Percentiles rank a stretch among this genome's conserved stretches.
These are phyloP conservation scores for Parotia lawesii DNA, from an alignment of 2,113 vertebrate genomes.

Conservation along the genomic window DNA sequence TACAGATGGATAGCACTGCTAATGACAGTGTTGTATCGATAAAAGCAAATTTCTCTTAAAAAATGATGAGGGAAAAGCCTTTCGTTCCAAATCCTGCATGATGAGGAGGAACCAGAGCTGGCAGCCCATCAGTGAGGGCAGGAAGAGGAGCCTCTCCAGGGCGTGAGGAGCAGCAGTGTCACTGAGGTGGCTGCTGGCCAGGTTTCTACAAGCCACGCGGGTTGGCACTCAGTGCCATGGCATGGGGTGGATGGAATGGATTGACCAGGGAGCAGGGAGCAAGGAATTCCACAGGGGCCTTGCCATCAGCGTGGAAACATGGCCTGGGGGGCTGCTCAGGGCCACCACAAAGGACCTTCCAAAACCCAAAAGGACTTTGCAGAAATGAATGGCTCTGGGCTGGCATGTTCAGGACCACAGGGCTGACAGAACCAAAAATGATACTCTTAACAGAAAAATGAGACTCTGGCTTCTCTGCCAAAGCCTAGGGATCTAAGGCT, in stretches of 20 bases:
- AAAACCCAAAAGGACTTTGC: not conserved
- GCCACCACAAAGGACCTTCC: not conserved
- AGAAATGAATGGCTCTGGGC: not conserved
- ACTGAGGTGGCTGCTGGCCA: not conserved
- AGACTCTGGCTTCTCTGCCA: not conserved
- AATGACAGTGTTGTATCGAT: not conserved
- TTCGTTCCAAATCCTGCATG: not conserved
- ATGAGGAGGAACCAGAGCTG: not conserved
- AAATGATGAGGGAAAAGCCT: not conserved
- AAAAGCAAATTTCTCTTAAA: not conserved
- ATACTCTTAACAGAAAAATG: constrained; percentile 25
- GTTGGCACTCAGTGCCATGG: not conserved
- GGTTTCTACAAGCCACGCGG: not conserved
- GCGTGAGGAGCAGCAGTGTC: not conserved
- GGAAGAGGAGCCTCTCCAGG: not conserved
- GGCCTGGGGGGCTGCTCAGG: not conserved
- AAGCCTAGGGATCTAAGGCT: constrained; percentile 12
- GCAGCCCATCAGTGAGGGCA: not conserved
- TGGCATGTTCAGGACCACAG: not conserved
- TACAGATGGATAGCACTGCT: not conserved
- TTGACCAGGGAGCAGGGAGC: not conserved
- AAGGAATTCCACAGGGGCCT: not conserved
- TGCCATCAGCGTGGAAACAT: not conserved
- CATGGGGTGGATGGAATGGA: not conserved
- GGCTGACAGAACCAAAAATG: not conserved